Conservation (phyloP, 1,140 invertebrate species). For the Anthonomus grandis region DNA sequence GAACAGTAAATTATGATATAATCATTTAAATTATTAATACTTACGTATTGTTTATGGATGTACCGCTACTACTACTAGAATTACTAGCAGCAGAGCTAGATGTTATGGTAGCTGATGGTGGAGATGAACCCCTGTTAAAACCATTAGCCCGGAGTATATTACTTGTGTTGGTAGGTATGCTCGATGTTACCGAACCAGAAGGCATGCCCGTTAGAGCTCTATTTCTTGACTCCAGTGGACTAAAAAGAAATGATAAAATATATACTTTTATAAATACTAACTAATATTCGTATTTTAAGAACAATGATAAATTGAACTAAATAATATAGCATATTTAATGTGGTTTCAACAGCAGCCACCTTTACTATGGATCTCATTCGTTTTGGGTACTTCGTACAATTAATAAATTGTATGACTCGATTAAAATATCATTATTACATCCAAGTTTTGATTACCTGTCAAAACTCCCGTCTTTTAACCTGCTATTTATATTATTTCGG, state of each 20-base stretch:
- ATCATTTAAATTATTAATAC: too few species aligned
- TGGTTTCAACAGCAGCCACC: too few species aligned
- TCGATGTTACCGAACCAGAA: constrained; percentile 1
- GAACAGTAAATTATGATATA: too few species aligned
- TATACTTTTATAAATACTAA: background rate
- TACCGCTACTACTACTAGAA: constrained; percentile 12
- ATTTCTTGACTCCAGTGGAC: constrained; percentile 46
- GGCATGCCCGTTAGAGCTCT: constrained; percentile 25
- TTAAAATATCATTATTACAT: too few species aligned
- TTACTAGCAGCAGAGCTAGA: constrained; percentile 24
- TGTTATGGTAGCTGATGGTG: constrained; percentile 17
- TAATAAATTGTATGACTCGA: too few species aligned
- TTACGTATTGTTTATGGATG: constrained; percentile 25
- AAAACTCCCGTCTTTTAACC: too few species aligned
- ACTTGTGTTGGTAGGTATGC: constrained; percentile 6
- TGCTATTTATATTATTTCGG: too few species aligned
- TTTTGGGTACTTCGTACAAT: too few species aligned
- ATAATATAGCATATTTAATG: too few species aligned
- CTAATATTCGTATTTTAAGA: background rate
- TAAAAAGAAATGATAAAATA: constrained; percentile 37
- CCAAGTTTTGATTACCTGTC: too few species aligned
- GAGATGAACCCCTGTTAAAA: constrained; percentile 28
- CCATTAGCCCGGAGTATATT: constrained; percentile 38
- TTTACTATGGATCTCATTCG: too few species aligned
- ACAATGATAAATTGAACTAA: constrained; percentile 17